Base-by-base conservation (phyloP, 2,888 invertebrate genomes). In the Yponomeuta evonymella region DNA sequence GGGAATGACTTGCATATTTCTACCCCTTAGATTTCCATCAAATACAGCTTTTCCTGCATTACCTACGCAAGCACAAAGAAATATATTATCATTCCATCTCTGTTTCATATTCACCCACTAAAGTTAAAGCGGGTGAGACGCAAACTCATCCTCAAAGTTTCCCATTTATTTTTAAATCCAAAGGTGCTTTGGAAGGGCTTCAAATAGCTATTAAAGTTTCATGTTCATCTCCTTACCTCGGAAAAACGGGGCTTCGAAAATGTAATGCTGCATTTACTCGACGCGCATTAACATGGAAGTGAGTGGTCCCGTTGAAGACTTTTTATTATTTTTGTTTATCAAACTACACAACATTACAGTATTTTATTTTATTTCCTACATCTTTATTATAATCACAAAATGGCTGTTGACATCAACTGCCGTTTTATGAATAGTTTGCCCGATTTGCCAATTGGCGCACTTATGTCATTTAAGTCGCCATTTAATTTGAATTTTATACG, bases 171-270 rank as follows among this genome's bases (percentile, higher is more conserved):
- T 58, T 58, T 58, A 58, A 58, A 58, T 58, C 51, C 51, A 58
- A 58, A 58, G 51, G 51, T 58, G 51, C 51, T 58, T 58, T 5
- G 15, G 51, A 58, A 58, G 51, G 51, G 51, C 51, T 58, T 58
- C 15, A 58, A 58, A 58, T 58, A 12, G 51, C 51, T 58, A 58
- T 58, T 58, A 58, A 58, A 58, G 51, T 58, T 58, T 58, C 51
- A 58, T 58, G 51, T 58, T 58, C 51, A 58, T 58, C 51, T 58
- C 51, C 51, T 58, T 58, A 58, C 51, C 15, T 58, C 51, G 51
- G 51, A 12, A 58, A 58, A 58, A 12, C 12, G 51, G 15, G 51
- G 51, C 51, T 15, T 5, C 15, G 15, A 58, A 58, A 58, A 58
- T 58, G 12, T 58, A 4, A 15, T 58, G 51, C 51, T 8, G 15